Evolutionary conservation across 1,140 invertebrate genomes (phyloP), one percentile per base, ranked within the genome.

Genomic region (Colletes latitarsis): DNA sequence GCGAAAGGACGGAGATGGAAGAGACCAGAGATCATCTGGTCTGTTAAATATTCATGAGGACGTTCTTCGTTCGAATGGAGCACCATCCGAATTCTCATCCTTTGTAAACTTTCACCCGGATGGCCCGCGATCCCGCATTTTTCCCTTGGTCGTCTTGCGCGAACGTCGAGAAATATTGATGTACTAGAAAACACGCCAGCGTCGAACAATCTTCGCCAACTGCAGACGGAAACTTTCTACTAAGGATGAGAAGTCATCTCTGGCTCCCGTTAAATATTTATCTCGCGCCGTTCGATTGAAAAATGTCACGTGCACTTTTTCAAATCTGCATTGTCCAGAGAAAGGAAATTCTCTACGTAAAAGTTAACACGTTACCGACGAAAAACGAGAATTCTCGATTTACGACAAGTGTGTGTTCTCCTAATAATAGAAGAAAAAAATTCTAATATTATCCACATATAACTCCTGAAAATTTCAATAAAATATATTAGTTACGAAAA

Each of bases 51-150:
- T 85, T 85, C 84, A 85, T 84, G 84, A 84, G 71, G 63, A 84
- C 70, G 57, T 84, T 84, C 82, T 63, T 69, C 67, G 30, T 52
- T 58, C 72, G 71, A 68, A 46, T 39, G 52, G 71, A 62, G 58
- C 83, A 46, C 80, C 71, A 78, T 82, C 86, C 86, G 80, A 87
- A 86, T 83, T 87, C 83, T 71, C 68, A 64, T 87, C 82, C 86
- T 82, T 77, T 86, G 75, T 79, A 80, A 76, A 82, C 72, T 82
- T 84, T 80, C 79, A 85, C 84, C 68, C 43, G 57, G 49, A 49
- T 21, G 52, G 43, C 30, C 76, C 5, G 57, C 21, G 62, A 41
- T 49, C 19, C 19, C 55, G 30, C 53, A 6, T 30, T 78, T 55
- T 52, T 64, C 46, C 52, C 46, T 9, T 12, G 43, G 5, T 8